phyloP scores from a whole-genome alignment of 2,797 vertebrate species.

The Cuniculus paca region DNA sequence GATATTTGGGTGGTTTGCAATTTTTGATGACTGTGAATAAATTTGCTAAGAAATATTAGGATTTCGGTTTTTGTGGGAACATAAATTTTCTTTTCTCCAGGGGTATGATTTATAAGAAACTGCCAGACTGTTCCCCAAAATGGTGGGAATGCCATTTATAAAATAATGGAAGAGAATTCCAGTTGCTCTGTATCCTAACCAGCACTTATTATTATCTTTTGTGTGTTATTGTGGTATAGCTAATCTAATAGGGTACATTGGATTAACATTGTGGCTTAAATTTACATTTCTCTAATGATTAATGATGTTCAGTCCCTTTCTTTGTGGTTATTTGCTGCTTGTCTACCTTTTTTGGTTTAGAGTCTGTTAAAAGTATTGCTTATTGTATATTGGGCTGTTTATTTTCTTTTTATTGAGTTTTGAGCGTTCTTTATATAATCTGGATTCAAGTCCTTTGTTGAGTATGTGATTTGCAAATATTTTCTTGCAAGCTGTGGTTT shows the following conservation, averaged over 20 bases:
- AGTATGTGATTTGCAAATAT: background rate
- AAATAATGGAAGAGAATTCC: background rate
- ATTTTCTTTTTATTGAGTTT: constrained; percentile 1
- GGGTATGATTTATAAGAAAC: background rate
- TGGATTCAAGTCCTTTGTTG: background rate
- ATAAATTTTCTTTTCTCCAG: background rate
- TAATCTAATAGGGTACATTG: background rate
- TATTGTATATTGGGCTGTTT: background rate
- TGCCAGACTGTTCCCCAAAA: no score
- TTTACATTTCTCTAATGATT: background rate
- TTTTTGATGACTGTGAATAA: background rate
- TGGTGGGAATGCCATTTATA: background rate
- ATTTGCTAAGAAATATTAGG: background rate
- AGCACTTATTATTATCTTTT: background rate
- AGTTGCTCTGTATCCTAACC: background rate
- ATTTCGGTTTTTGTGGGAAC: background rate
- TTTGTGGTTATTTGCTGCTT: background rate
- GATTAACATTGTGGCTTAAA: background rate
- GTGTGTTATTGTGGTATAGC: background rate
- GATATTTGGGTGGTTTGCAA: background rate
- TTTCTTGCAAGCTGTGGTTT: constrained; percentile 15
- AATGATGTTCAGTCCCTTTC: background rate
- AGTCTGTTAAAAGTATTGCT: background rate
- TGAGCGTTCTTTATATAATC: background rate
- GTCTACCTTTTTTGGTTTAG: background rate